Conservation (phyloP, 2,113 vertebrate genomes). For the Nyctibius bracteatus region DNA sequence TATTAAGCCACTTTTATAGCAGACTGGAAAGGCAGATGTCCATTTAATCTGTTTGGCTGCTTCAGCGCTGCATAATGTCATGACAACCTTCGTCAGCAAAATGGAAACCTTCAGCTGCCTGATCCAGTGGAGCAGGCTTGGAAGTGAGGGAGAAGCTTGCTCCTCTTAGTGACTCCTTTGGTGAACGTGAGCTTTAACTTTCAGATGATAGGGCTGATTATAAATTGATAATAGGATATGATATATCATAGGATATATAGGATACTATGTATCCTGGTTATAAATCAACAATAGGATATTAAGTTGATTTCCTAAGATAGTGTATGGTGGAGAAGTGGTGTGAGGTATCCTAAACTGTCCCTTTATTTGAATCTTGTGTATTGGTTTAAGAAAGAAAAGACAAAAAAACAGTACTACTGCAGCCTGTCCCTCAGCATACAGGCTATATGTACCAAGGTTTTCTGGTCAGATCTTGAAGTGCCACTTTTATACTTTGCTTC, state of each 20-base stretch:
- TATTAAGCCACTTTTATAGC: conserved; percentile 46
- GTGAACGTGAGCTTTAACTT: neutral
- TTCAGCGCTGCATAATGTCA: neutral
- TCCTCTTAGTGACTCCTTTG: neutral
- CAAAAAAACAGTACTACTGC: neutral
- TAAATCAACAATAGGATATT: neutral
- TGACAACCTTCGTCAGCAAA: neutral
- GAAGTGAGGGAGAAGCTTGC: neutral
- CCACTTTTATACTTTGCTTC: neutral
- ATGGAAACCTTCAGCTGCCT: neutral
- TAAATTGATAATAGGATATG: neutral
- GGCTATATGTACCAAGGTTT: neutral
- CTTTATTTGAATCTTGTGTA: neutral
- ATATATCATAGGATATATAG: neutral
- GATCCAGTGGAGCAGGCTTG: neutral
- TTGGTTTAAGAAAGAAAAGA: neutral
- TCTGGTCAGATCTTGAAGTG: neutral
- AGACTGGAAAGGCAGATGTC: conserved; percentile 49
- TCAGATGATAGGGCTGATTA: neutral
- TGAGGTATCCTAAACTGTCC: neutral
- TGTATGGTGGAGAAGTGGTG: neutral
- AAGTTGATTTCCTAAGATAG: neutral
- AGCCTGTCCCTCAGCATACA: neutral
- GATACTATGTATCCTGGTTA: neutral
- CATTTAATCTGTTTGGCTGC: conserved; percentile 32